These are phyloP conservation scores for Isichthys henryi DNA, from an alignment of 2,113 vertebrate species.

Conservation along the genomic window DNA sequence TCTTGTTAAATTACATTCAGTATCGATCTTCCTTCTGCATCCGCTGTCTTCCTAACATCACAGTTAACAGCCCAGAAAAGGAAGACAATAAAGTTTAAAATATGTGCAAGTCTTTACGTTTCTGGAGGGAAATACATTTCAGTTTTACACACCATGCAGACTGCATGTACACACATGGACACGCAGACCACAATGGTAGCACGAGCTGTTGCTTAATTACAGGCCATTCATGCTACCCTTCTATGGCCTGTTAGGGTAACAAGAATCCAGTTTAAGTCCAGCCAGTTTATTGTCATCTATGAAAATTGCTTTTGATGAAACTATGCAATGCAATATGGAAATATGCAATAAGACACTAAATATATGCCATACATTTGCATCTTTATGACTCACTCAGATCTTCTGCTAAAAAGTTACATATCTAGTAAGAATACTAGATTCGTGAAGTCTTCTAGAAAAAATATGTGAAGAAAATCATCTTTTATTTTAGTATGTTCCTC, in stretches of 20 bases:
- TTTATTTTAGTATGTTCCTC: conserved; percentile 76
- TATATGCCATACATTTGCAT: neutral
- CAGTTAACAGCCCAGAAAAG: neutral
- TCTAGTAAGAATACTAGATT: conserved; percentile 42
- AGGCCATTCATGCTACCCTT: neutral
- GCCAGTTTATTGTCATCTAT: neutral
- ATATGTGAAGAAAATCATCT: conserved; percentile 77
- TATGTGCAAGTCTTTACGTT: neutral
- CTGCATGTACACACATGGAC: neutral
- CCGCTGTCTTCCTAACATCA: neutral
- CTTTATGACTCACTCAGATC: neutral
- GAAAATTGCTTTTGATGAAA: neutral
- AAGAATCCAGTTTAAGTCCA: neutral
- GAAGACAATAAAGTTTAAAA: neutral
- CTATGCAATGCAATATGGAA: neutral
- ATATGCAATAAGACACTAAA: neutral
- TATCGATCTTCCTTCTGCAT: neutral
- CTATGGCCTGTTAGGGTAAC: neutral
- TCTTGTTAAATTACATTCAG: neutral
- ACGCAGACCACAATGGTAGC: neutral
- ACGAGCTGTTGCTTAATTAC: neutral
- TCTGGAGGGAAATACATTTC: neutral
- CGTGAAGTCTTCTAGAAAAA: conserved; percentile 63
- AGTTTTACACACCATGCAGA: neutral
- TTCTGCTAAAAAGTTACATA: conserved; percentile 19